These are phyloP conservation scores for Chiroxiphia lanceolata DNA, from an alignment of 2,797 vertebrate genomes.

Conservation along the genomic window DNA sequence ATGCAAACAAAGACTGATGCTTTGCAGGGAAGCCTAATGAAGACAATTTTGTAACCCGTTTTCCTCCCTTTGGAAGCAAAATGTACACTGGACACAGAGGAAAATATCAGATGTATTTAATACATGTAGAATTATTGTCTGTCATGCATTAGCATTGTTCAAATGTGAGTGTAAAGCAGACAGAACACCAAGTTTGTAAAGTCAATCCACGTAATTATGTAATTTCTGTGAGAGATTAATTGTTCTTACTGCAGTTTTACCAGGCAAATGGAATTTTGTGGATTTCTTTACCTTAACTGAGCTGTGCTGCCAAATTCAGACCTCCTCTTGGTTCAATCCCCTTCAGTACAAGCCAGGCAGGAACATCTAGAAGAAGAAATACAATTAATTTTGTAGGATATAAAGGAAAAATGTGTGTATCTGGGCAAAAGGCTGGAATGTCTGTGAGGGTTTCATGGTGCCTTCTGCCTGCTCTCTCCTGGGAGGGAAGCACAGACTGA, in stretches of 20 bases:
- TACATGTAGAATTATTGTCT: not conserved
- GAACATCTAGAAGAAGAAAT: not conserved
- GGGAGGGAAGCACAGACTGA: not conserved
- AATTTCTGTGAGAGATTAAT: not conserved
- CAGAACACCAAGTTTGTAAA: not conserved
- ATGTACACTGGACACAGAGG: not conserved
- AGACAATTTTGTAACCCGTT: not conserved
- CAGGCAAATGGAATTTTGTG: not conserved
- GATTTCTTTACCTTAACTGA: not conserved
- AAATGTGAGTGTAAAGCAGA: not conserved
- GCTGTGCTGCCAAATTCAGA: not conserved
- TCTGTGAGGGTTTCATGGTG: not conserved
- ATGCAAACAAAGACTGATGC: not conserved
- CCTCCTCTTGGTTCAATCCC: not conserved
- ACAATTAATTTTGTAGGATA: not conserved
- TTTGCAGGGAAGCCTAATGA: not conserved
- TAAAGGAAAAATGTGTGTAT: not conserved
- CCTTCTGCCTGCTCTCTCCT: not conserved
- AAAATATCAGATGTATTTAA: not conserved
- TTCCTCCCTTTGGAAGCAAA: not conserved
- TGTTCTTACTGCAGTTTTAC: not conserved
- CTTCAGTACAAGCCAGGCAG: not conserved
- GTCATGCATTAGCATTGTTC: not conserved
- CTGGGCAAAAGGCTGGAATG: not conserved
- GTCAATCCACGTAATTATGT: not conserved